Conservation (phyloP, 64 coral and sea anemone genomes). For the Porites lutea region DNA sequence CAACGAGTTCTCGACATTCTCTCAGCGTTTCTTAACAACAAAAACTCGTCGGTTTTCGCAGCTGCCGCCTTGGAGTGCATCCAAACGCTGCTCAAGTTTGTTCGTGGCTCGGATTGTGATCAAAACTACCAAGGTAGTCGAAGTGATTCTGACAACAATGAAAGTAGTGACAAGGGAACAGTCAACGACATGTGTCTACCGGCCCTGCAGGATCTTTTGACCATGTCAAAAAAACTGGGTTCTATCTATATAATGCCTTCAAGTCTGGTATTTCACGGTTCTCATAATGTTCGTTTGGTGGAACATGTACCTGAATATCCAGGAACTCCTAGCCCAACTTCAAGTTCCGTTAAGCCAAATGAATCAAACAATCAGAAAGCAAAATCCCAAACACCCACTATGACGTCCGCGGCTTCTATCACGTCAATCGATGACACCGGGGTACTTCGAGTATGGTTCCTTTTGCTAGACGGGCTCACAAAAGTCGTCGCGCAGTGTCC, state of each 20-base stretch:
- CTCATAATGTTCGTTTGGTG: constrained; percentile 76
- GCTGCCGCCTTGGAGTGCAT: constrained; percentile 89
- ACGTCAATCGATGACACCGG: constrained; percentile 96
- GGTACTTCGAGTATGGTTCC: constrained; percentile 96
- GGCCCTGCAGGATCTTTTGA: constrained; percentile 80
- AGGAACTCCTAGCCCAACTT: constrained; percentile 37
- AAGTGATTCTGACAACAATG: constrained; percentile 88
- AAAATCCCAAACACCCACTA: constrained; percentile 15
- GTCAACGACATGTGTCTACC: constrained; percentile 90
- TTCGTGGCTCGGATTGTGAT: constrained; percentile 79
- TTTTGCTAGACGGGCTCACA: constrained; percentile 94
- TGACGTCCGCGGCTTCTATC: constrained; percentile 76
- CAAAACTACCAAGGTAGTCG: constrained; percentile 79
- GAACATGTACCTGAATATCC: constrained; percentile 54
- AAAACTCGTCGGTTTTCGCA: constrained; percentile 93
- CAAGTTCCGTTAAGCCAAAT: constrained; percentile 58
- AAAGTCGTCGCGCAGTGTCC: constrained; percentile 92
- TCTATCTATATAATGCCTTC: constrained; percentile 97
- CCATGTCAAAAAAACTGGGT: constrained; percentile 94
- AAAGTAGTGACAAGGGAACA: constrained; percentile 71
- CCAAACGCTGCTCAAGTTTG: constrained; percentile 81
- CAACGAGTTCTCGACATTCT: constrained; percentile 77
- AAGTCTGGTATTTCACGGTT: constrained; percentile 92
- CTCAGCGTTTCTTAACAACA: constrained; percentile 88
- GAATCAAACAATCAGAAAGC: constrained; percentile 31